Percentiles rank a stretch among this genome's conserved stretches.
Conservation (phyloP, 2,888 invertebrate genomes). For the Chrysodeixis includens region DNA sequence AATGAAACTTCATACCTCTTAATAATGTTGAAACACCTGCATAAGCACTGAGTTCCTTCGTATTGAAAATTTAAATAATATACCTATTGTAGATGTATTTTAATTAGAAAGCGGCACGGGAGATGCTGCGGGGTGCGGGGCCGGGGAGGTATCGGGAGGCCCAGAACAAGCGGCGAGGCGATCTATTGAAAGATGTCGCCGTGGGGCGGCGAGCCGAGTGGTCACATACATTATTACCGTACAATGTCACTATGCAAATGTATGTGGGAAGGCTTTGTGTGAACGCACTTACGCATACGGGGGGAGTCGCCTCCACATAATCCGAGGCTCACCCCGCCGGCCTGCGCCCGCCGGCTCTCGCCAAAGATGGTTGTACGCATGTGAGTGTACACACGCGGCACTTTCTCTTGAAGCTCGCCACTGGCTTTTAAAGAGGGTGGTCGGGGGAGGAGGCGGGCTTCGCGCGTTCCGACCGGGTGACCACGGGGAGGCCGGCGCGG, state of each 20-base stretch:
- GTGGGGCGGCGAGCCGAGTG: conserved; percentile 81
- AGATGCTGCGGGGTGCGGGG: conserved; percentile 53
- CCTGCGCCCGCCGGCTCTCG: conserved; percentile 76
- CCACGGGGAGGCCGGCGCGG: conserved; percentile 85
- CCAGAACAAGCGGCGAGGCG: conserved; percentile 68
- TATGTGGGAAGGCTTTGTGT: conserved; percentile 88
- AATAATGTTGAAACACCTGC: background rate
- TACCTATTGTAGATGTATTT: conserved; percentile 62
- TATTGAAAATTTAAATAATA: conserved; percentile 57
- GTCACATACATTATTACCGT: conserved; percentile 89
- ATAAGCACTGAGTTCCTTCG: background rate
- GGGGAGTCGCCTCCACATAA: conserved; percentile 84
- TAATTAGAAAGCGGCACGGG: conserved; percentile 72
- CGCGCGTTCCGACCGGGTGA: conserved; percentile 88
- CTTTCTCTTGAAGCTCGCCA: conserved; percentile 90
- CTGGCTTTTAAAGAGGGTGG: conserved; percentile 89
- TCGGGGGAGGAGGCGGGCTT: conserved; percentile 72
- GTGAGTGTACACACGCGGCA: conserved; percentile 89
- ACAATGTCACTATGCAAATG: conserved; percentile 89
- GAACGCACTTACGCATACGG: conserved; percentile 88
- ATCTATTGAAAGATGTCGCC: conserved; percentile 85
- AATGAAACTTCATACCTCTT: background rate
- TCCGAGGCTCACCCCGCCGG: conserved; percentile 81
- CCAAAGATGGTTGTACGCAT: conserved; percentile 87
- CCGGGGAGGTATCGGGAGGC: conserved; percentile 53